Evolutionary conservation across 2,113 vertebrate species (phyloP), one percentile per base, ranked within the genome.

Genomic region (Hydrolagus affinis): DNA sequence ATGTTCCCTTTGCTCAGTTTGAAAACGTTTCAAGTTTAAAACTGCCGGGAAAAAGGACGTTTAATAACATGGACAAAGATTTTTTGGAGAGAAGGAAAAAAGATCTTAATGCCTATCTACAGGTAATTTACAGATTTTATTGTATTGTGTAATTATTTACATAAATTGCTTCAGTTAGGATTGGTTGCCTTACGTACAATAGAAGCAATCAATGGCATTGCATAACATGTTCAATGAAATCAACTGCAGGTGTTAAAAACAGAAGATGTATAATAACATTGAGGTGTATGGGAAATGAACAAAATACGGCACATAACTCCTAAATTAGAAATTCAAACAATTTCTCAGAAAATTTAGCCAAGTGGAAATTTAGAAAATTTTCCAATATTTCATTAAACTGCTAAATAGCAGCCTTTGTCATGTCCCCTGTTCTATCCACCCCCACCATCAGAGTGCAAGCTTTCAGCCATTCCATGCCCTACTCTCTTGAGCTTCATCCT

Each of bases 61-160:
- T 99, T 89, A 99, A 99, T 92, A 99, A 99, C 88, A 99, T 99
- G 98, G 97, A 99, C 91, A 94, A 94, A 92, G 97, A 99, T 78
- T 99, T 99, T 89, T 90, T 99, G 89, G 98, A 98, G 89, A 98
- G 96, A 88, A 96, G 98, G 85, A 99, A 98, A 90, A 98, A 97
- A 86, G 98, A 99, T 91, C 94, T 99, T 89, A 99, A 99, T 90
- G 93, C 96, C 11, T 95, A 95, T 88, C 92, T 99, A 86, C 97
- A 99, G 94, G 98, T 99, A 93, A 88, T 28, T 70, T n/a, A 28
- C 59, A 71, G 2, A 19, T 71, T 86, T 19, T 73, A 12, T 64
- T 28, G 7, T 68, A 25, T 72, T 71, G 11, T 19, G 19, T 32
- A 30, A 69, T 19, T 8, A 15, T 25, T 85, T 80, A 80, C 19